Evolutionary conservation across 2,888 invertebrate genomes (phyloP), one percentile per base, ranked within the genome.

Genomic region (Cerceris ruficornis): DNA sequence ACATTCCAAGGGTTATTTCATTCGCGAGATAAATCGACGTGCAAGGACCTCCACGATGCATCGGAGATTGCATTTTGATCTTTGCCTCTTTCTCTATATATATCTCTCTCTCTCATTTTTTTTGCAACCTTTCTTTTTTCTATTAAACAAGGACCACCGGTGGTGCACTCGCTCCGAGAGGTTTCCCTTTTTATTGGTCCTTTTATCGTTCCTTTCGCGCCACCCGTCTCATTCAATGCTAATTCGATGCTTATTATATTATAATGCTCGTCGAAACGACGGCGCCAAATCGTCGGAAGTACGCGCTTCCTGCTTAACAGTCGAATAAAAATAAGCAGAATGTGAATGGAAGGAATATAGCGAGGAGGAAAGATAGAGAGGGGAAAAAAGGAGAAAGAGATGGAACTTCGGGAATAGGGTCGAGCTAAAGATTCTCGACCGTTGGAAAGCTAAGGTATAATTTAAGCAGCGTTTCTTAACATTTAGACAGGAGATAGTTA

Each of bases 151-250:
- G 75, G 86, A 86, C 89, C 88, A 88, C 87, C 86, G 17, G 46
- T 71, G 69, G 43, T 28, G 73, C 84, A 84, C 75, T 75, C 77
- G 84, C 71, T 69, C 70, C 78, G 74, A 78, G 68, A 57, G 71
- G 69, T 17, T 68, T 67, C 66, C 41, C 43, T 39, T 74, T 70
- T 84, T 80, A 79, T 71, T 77, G 61, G 65, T 55, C 43, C 73
- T 77, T 80, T 86, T 78, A 65, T 75, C 72, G 70, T 49, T 69
- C 75, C 72, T 52, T 86, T 86, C 88, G 88, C 88, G 84, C 88
- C 89, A 91, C 87, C 88, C 90, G 89, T 89, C 90, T 91, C 91
- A 92, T 92, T 92, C 92, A 92, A 92, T 92, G 92, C 92, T 92
- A 92, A 92, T 92, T 89, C 90, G 88, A 89, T 88, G 91, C 92